Evolutionary conservation across 2,113 vertebrate genomes (phyloP), one percentile per base, ranked within the genome.

Genomic region (Cnemophilus loriae): DNA sequence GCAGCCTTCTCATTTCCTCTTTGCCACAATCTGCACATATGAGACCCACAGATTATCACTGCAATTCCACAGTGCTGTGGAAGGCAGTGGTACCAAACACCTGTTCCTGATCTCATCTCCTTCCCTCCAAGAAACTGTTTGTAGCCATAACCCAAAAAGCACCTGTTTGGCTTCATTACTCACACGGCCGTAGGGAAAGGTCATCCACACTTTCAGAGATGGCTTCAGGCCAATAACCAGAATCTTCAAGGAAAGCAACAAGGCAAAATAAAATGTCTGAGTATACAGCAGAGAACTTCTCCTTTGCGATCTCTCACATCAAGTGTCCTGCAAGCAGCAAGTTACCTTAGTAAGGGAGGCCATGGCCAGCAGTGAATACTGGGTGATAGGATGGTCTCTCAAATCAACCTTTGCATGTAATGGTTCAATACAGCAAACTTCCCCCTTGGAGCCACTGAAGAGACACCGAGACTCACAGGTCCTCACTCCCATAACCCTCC

Each of bases 361-460:
- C 99, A 99, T 99, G 60, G 99, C 99, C 97, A 99, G 90, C 80
- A 99, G 98, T 8, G 98, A 99, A 91, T 99, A 99, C 57, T 99
- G 99, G 30, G 98, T 99, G 96, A 99, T 99, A 30, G 99, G 99
- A 96, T 99, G 99, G 71, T 99, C 99, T 95, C 98, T 99, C 87
- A 99, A 97, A 57, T 99, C 99, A 16, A 97, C 96, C 80, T 98
- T 99, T 21, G 99, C 98, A 30, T 98, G 98, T 17, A 99, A 92
- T 2, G 99, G 99, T 85, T 99, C 99, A 35, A 99, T 98, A 53
- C 99, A 99, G 97, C 99, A 99, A 82, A 99, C 99, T 74, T 99
- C 99, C 21, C 99, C 99, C 97, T 99, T 99, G 18, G 99, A 99
- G 60, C 99, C 99, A 65, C 99, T 99, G 97, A 99, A 99, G 60